These are phyloP conservation scores for Stomatorhinus ivindoensis DNA, from an alignment of 2,113 vertebrate genomes.

Conservation along the genomic window DNA sequence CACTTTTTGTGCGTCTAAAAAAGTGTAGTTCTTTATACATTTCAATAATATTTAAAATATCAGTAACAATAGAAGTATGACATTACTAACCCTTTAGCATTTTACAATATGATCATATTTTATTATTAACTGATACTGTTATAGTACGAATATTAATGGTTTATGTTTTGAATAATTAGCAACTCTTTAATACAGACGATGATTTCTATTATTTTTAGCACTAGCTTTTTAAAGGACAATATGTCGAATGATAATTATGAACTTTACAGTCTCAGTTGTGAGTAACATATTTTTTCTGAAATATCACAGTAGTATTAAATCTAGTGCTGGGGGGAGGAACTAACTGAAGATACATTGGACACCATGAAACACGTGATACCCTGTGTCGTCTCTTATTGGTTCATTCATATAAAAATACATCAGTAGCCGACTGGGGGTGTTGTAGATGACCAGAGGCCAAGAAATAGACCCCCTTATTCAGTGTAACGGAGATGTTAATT, in stretches of 20 bases:
- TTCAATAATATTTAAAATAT: not conserved
- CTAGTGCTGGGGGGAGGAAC: not conserved
- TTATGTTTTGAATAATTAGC: not conserved
- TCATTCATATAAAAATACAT: constrained; percentile 53
- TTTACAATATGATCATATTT: not conserved
- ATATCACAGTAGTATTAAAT: not conserved
- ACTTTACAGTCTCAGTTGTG: not conserved
- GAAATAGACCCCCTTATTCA: constrained; percentile 31
- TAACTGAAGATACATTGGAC: not conserved
- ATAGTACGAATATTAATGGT: not conserved
- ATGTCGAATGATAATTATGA: not conserved
- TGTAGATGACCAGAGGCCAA: not conserved
- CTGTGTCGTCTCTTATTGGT: constrained; percentile 42
- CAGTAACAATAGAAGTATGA: not conserved
- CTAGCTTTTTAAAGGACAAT: not conserved
- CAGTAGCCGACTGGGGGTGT: not conserved
- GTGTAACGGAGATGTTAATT: not conserved
- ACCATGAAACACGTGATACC: constrained; percentile 29
- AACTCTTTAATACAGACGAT: not conserved
- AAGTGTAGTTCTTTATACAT: not conserved
- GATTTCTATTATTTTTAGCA: not conserved
- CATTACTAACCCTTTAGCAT: not conserved
- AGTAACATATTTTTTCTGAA: not conserved
- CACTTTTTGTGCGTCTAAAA: not conserved
- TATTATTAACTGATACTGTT: not conserved